Base-by-base conservation (phyloP, 2,797 vertebrate species). In the Tenualosa thibaudeaui region DNA sequence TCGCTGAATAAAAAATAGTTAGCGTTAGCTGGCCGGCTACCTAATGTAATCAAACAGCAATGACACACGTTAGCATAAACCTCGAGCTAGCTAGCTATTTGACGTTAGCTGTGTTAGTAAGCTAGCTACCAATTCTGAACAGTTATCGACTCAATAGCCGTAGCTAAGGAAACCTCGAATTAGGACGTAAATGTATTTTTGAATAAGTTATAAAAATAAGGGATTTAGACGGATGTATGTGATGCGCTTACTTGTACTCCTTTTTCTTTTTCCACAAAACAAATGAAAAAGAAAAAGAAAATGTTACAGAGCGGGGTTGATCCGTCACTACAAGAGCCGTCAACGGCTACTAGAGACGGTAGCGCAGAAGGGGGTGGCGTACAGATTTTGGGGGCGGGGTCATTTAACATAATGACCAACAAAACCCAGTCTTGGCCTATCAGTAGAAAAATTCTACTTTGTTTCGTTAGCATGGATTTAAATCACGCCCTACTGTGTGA, bases 241-340 rank as follows among this genome's bases (percentile, higher is more conserved):
- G 78, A 84, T 88, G 86, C 86, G 53, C 94, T 96, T 94, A 95
- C 94, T 94, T 95, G 93, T 91, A 89, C 92, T 95, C 93, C 87
- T 90, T 91, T 93, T 88, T 88, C 91, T 89, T 93, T 87, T 88
- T 86, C 91, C 86, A 90, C 92, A 93, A 95, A 94, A 93, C 86
- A 94, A 94, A 94, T 88, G 91, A 94, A 95, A 96, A 93, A 89
- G 90, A 86, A 87, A 90, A 94, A 94, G 91, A 85, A 92, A 95
- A 95, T 93, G 86, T 85, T 90, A 92, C 88, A 93, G 85, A 84
- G 87, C 89, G 84, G 50, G 90, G 85, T 93, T 88, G 91, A 93
- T 94, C 94, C 93, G 92, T 95, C 93, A 92, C 91, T 93, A 92
- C 90, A 93, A 94, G 95, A 96, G 95, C 95, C 95, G 95, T 95